Conservation (phyloP, 1,140 invertebrate genomes). For the Danaus melanippus region DNA sequence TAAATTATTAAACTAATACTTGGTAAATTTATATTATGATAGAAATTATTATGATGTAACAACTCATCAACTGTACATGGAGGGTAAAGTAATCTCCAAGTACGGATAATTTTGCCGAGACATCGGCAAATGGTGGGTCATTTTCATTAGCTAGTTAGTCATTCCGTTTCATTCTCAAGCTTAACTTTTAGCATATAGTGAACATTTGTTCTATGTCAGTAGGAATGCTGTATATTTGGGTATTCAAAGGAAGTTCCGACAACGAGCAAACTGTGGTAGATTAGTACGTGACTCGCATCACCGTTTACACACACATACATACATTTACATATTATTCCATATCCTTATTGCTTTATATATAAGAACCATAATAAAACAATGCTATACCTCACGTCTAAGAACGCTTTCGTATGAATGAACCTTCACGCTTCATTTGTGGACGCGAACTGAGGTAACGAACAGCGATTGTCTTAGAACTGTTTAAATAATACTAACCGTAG, state of each 20-base stretch:
- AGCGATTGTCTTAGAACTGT: slow-evolving; percentile 4
- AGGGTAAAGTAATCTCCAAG: too few species aligned
- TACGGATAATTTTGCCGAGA: too few species aligned
- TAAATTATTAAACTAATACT: too few species aligned
- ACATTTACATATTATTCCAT: too few species aligned
- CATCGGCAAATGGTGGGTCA: too few species aligned
- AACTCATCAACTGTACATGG: too few species aligned
- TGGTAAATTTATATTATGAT: too few species aligned
- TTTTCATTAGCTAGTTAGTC: too few species aligned
- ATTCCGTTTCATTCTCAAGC: background rate
- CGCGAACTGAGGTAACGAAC: slow-evolving; percentile 13
- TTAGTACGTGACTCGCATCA: slow-evolving; percentile 27
- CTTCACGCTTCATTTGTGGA: slow-evolving; percentile 14
- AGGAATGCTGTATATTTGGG: slow-evolving; percentile 22
- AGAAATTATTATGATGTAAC: too few species aligned
- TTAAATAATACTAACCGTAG: slow-evolving; percentile 5
- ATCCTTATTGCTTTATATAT: too few species aligned
- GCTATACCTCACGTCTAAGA: slow-evolving; percentile 2
- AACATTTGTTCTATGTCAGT: slow-evolving; percentile 18
- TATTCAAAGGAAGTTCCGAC: slow-evolving; percentile 24
- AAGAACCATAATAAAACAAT: too few species aligned
- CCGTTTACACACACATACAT: background rate
- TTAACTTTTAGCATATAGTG: slow-evolving; percentile 14
- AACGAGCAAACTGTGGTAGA: slow-evolving; percentile 32
- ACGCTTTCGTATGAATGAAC: slow-evolving; percentile 14